Conservation (phyloP, 2,797 vertebrate species). For the Myotis findleyi region DNA sequence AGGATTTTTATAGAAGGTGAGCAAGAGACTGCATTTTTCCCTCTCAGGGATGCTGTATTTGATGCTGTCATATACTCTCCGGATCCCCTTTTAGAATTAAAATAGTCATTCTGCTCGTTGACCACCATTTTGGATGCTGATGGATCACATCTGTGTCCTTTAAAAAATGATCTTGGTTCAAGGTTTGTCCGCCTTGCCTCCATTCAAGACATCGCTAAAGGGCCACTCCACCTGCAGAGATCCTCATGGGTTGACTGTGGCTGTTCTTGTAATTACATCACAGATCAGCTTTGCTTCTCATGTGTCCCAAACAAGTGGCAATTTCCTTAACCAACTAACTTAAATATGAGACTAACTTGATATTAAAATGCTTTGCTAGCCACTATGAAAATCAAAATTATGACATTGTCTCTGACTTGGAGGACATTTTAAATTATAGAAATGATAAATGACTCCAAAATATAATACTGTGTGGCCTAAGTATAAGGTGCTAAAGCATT, state of each 20-base stretch:
- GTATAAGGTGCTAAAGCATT: neutral
- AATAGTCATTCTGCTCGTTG: neutral
- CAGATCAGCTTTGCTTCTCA: neutral
- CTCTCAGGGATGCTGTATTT: neutral
- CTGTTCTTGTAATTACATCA: neutral
- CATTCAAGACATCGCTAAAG: neutral
- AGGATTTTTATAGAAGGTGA: neutral
- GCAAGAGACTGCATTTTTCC: neutral
- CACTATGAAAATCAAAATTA: neutral
- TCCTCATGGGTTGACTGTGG: neutral
- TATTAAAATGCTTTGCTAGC: neutral
- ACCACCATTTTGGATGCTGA: neutral
- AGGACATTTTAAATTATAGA: neutral
- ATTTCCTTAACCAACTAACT: neutral
- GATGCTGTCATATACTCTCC: neutral
- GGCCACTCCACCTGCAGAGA: neutral
- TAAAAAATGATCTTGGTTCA: neutral
- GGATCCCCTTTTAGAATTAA: neutral
- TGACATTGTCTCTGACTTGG: neutral
- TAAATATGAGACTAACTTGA: neutral
- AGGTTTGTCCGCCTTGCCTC: neutral
- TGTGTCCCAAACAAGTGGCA: neutral
- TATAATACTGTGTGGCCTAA: neutral
- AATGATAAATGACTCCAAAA: neutral
- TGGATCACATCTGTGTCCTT: neutral